phyloP scores from a whole-genome alignment of 2,888 invertebrate species.

The Gymnoscelis rufifasciata region DNA sequence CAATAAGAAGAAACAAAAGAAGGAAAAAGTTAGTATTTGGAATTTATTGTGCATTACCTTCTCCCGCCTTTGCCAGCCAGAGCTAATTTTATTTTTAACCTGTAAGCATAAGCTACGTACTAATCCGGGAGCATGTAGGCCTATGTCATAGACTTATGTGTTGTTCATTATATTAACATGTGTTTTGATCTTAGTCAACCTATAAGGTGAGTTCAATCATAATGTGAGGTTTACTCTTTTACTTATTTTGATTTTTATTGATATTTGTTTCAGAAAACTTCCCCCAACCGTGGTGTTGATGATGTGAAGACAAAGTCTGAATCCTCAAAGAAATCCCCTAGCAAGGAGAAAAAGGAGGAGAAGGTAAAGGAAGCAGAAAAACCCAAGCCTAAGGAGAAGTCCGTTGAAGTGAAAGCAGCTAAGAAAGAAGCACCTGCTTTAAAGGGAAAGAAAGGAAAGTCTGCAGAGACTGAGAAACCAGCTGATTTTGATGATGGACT shows the following conservation, averaged over 20 bases:
- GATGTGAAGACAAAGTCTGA: slow-evolving; percentile 80
- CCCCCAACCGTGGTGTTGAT: slow-evolving; percentile 81
- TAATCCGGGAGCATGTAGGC: slow-evolving; percentile 41
- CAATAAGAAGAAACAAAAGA: slow-evolving; percentile 82
- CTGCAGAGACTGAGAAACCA: slow-evolving; percentile 81
- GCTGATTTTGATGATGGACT: slow-evolving; percentile 86
- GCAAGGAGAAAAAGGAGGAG: slow-evolving; percentile 79
- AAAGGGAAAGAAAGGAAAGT: slow-evolving; percentile 80
- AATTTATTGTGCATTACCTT: slow-evolving; percentile 29
- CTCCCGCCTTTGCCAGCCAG: slow-evolving; percentile 46
- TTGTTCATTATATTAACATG: too few relatives aligned
- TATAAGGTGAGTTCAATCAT: too few relatives aligned
- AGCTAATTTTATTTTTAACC: slow-evolving; percentile 76
- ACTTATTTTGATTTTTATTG: not conserved
- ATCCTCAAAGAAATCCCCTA: slow-evolving; percentile 76
- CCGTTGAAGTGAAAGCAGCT: slow-evolving; percentile 50
- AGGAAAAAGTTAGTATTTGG: slow-evolving; percentile 82
- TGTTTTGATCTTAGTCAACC: too few relatives aligned
- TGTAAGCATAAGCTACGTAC: slow-evolving; percentile 58
- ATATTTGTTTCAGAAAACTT: slow-evolving; percentile 72
- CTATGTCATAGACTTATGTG: slow-evolving; percentile 19
- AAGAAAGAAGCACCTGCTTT: slow-evolving; percentile 66
- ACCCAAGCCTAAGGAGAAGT: slow-evolving; percentile 66
- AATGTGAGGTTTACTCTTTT: too few relatives aligned
- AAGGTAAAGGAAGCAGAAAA: slow-evolving; percentile 73